Conservation (phyloP, 1,140 invertebrate species). For the Ceratitis capitata region DNA sequence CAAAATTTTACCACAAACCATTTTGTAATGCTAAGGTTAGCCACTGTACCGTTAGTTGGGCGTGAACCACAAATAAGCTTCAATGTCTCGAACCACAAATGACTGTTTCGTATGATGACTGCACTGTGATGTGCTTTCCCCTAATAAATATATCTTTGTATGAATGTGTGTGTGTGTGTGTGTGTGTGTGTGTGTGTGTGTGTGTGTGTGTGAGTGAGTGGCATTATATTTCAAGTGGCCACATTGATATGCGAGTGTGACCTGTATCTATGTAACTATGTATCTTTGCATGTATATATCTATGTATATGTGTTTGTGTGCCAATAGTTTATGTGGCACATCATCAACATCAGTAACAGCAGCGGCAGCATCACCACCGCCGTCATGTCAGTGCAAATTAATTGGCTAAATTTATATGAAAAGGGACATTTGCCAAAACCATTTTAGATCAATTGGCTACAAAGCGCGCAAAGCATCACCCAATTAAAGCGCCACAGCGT, state of each 20-base stretch:
- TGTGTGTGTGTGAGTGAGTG: background rate
- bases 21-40: background rate
- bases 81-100: background rate
- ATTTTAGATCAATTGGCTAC: background rate
- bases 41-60: background rate
- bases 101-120: background rate
- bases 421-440: background rate
- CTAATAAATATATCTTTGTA: background rate
- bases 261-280: no score
- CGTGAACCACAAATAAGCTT: background rate
- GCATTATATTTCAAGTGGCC: background rate
- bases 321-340: no score
- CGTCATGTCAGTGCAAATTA: background rate
- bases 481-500: background rate
- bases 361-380: background rate
- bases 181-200: background rate
- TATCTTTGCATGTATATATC: no score
- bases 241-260: no score
- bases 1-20: conserved; percentile 7
- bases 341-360: no score
- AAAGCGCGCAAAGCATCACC: background rate
- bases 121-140: background rate
- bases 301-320: no score
- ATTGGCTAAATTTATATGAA: conserved; percentile 22
- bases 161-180: background rate